Evolutionary conservation across 2,797 vertebrate genomes (phyloP), one percentile per base, ranked within the genome.

Genomic region (Myotis vivesi): DNA sequence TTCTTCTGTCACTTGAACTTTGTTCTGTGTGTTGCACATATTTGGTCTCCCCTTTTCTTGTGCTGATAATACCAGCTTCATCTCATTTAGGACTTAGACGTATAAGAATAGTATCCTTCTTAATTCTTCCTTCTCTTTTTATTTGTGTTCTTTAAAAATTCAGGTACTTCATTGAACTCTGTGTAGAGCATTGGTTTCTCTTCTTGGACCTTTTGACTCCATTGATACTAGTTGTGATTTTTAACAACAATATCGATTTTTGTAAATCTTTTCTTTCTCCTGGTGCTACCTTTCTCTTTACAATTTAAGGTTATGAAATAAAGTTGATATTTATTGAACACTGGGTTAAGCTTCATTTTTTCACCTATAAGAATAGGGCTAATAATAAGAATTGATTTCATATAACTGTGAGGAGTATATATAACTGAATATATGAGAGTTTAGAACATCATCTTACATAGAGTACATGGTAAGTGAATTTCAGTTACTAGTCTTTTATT

Each of bases 1-100:
- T 95, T 95, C 77, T 23, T 94, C 23, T 85, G 57, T 92, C 72
- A 17, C 30, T 94, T 68, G 46, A 84, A 41, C 53, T 53, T 82
- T n/a, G 51, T 91, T 77, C 30, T 16, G 8, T n/a, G 0, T n/a
- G 55, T 64, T 9, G 11, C n/a, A 49, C 20, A 33, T 55, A 44
- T 49, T 10, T 73, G 41, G 8, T 69, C 51, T 89, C 41, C 1
- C 28, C n/a, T 8, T 77, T 72, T 73, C 71, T 93, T 87, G 51
- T 75, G 51, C 33, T 73, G 38, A 49, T 84, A 59, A 33, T 30
- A 66, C 85, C 53, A 64, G 23, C 23, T 80, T 87, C 49, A 59
- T 72, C 22, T 83, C 28, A n/a, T 17, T 88, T 81, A 49, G 55
- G 20, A 57, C 55, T 75, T 79, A 89, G 73, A 57, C 9, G 15